A percentile compares a stretch with the other conserved stretches of the same genome.
phyloP scores from a whole-genome alignment of 2,113 vertebrate genomes.

The Apistogramma diplotaenia region DNA sequence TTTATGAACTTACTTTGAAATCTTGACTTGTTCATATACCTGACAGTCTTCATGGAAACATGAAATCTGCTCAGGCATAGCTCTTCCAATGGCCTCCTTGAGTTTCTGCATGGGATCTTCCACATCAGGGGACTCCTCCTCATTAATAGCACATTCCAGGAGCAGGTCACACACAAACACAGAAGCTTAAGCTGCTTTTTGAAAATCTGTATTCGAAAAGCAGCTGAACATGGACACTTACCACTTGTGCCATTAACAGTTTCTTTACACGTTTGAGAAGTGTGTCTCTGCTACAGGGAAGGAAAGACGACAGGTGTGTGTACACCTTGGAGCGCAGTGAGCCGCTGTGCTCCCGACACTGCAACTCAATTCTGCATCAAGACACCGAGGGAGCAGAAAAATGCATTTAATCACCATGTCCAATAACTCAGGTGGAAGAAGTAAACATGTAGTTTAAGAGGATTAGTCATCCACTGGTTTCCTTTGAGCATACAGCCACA shows the following conservation, averaged over 20 bases:
- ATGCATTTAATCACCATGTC: background rate
- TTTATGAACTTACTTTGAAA: constrained; percentile 80
- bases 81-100: constrained; percentile 85
- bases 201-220: background rate
- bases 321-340: constrained; percentile 87
- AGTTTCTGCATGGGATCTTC: constrained; percentile 86
- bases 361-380: constrained; percentile 83
- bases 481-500: background rate
- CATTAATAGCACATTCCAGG: constrained; percentile 48
- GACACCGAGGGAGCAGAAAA: background rate
- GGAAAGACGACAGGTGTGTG: constrained; percentile 85
- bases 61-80: constrained; percentile 90
- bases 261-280: constrained; percentile 87
- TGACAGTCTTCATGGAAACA: constrained; percentile 86
- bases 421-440: background rate
- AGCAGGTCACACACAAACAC: background rate
- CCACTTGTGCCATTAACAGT: constrained; percentile 82
- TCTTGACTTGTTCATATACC: constrained; percentile 83
- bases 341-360: constrained; percentile 83
- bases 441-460: no score
- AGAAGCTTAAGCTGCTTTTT: no score
- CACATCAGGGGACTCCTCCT: constrained; percentile 75
- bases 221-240: constrained; percentile 52
- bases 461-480: background rate
- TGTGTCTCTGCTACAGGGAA: constrained; percentile 91